Percentiles rank a stretch among this genome's conserved stretches.
Conservation (phyloP, 2,797 vertebrate species). For the Channallabes apus region DNA sequence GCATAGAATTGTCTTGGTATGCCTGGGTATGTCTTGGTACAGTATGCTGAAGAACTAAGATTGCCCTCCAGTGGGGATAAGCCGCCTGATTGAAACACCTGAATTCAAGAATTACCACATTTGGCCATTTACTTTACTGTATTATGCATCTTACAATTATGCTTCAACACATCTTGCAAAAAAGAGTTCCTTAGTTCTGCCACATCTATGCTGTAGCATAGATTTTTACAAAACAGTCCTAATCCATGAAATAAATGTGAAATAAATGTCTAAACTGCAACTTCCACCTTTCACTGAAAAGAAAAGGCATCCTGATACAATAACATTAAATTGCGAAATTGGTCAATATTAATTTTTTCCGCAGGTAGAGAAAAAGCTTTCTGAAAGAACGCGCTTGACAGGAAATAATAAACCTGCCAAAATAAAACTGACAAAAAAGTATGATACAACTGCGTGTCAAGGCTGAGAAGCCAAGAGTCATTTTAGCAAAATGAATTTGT, state of each 20-base stretch:
- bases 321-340: neutral
- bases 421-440: neutral
- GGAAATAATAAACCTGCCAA: slow-evolving; percentile 10
- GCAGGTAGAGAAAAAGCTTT: neutral
- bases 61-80: too few relatives aligned
- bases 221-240: slow-evolving; percentile 30
- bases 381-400: neutral
- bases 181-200: slow-evolving; percentile 33
- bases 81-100: too few relatives aligned
- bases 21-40: too few relatives aligned
- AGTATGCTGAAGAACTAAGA: too few relatives aligned
- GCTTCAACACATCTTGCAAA: slow-evolving; percentile 26
- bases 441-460: slow-evolving; percentile 1
- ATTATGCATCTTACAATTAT: neutral
- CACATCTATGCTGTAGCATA: slow-evolving; percentile 29
- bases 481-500: slow-evolving; percentile 25
- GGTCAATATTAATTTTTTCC: neutral
- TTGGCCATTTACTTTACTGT: neutral
- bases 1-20: too few relatives aligned
- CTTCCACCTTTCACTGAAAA: neutral
- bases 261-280: slow-evolving; percentile 16
- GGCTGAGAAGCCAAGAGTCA: slow-evolving; percentile 17
- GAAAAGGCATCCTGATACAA: neutral
- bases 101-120: too few relatives aligned
- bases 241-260: too few relatives aligned